These are phyloP conservation scores for Lathamus discolor DNA, from an alignment of 2,113 vertebrate genomes.

Conservation along the genomic window DNA sequence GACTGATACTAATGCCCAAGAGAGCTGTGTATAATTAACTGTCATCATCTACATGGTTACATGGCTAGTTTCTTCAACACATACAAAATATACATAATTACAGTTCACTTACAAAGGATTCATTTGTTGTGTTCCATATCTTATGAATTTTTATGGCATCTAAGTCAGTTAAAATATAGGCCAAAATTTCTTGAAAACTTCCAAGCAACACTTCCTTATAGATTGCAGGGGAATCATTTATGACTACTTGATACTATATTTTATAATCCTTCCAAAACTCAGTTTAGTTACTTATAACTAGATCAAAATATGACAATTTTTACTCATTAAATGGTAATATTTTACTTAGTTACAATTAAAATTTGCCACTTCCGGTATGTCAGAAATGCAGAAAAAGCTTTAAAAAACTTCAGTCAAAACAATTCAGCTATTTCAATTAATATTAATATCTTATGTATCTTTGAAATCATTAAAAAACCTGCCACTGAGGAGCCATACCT, in stretches of 20 bases:
- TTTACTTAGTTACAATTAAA: neutral
- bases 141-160: neutral
- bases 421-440: neutral
- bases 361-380: neutral
- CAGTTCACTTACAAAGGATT: slow-evolving; percentile 45
- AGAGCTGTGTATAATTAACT: slow-evolving; percentile 65
- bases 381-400: neutral
- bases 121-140: neutral
- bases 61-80: slow-evolving; percentile 52
- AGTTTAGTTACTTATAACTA: neutral
- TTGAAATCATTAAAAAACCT: neutral
- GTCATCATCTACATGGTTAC: slow-evolving; percentile 68
- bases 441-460: neutral
- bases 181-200: slow-evolving; percentile 22
- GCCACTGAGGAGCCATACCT: neutral
- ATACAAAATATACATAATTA: slow-evolving; percentile 60
- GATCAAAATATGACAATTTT: neutral
- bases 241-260: neutral
- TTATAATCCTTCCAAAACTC: neutral
- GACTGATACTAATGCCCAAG: slow-evolving; percentile 59
- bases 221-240: neutral
- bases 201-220: neutral
- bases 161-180: slow-evolving; percentile 10
- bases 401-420: neutral
- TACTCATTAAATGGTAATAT: neutral